A percentile compares a stretch with the other conserved stretches of the same genome.
Evolutionary conservation across 2,797 vertebrate genomes (phyloP).

Genomic region (Rhynchotus rufescens): DNA sequence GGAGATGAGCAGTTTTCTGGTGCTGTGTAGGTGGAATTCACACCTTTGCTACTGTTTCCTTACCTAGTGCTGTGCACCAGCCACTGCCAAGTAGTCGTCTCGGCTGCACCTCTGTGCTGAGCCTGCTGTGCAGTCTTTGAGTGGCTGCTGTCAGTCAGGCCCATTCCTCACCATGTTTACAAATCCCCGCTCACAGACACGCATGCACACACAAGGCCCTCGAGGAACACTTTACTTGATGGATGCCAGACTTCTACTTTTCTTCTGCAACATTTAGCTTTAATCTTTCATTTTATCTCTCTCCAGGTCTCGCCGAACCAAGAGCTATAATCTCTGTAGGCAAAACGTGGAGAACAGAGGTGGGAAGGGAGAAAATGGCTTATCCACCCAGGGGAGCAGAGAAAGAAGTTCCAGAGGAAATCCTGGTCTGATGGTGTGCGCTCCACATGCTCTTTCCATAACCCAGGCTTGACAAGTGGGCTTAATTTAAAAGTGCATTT

Average conservation of each 20-base stretch:
- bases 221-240: fast-evolving
- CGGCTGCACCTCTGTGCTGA: neutral
- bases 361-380: neutral
- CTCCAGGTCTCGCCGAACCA: fast-evolving
- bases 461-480: neutral
- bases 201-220: no score
- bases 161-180: fast-evolving
- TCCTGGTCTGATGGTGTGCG: neutral
- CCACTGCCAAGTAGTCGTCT: neutral
- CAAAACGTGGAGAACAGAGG: neutral
- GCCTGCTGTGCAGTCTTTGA: neutral
- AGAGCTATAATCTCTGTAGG: no score
- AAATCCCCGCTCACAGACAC: fast-evolving
- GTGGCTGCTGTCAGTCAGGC: neutral
- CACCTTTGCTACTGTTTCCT: neutral
- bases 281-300: fast-evolving
- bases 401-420: neutral
- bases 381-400: fast-evolving
- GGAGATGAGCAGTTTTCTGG: neutral
- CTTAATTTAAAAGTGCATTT: neutral
- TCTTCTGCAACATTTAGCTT: neutral
- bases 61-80: neutral
- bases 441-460: neutral
- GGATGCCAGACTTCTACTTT: neutral
- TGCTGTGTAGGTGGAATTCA: neutral